Conservation (phyloP, 2,797 vertebrate species). For the Echiichthys vipera region DNA sequence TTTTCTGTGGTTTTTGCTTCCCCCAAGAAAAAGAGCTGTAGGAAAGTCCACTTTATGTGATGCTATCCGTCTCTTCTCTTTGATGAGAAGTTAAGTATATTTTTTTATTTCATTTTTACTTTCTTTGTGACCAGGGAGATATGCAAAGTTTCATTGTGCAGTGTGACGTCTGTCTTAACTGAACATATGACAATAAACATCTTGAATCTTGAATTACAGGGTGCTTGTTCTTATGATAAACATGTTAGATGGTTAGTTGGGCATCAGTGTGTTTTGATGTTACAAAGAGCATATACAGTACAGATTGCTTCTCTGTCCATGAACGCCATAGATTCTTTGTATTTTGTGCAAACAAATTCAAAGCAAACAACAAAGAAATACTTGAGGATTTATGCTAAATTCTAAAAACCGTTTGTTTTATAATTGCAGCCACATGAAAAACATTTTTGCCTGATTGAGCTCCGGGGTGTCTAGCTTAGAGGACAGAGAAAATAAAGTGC, state of each 20-base stretch:
- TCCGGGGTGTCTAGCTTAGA: background rate
- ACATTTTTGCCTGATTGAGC: background rate
- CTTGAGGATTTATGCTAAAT: background rate
- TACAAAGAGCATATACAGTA: background rate
- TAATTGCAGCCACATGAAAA: background rate
- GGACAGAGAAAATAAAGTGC: constrained; percentile 7
- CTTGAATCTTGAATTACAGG: too few species aligned
- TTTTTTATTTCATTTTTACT: too few species aligned
- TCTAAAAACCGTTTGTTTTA: background rate
- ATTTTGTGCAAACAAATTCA: background rate
- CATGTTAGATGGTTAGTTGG: constrained; percentile 3
- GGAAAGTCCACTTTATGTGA: background rate
- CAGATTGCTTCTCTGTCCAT: background rate
- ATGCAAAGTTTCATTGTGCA: too few species aligned
- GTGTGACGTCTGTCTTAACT: too few species aligned
- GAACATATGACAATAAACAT: too few species aligned
- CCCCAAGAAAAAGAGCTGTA: background rate
- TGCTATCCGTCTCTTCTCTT: background rate
- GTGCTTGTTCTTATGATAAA: background rate
- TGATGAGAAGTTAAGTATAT: too few species aligned
- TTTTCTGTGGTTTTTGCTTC: background rate
- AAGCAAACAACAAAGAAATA: constrained; percentile 15
- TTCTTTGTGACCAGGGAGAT: too few species aligned
- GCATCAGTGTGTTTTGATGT: background rate
- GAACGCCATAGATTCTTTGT: background rate